Evolutionary conservation across 1,140 invertebrate species (phyloP).

Genomic region (Sarcophaga bullata): DNA sequence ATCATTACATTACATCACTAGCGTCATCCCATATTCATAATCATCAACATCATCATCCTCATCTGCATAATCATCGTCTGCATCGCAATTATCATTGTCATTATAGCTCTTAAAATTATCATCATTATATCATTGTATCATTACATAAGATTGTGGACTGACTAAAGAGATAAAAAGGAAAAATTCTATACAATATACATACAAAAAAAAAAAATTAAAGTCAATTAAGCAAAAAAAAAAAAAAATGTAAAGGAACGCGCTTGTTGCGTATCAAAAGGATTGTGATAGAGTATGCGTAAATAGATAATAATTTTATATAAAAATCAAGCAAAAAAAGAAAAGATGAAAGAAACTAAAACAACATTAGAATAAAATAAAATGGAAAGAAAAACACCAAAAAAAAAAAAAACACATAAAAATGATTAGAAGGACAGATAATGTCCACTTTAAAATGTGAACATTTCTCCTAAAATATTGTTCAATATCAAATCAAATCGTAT

Average conservation of each 20-base stretch:
- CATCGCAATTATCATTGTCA: neutral
- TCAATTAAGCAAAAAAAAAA: constrained; percentile 20
- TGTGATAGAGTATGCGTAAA: constrained; percentile 65
- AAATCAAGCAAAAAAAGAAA: constrained; percentile 43
- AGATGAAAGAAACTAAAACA: constrained; percentile 7
- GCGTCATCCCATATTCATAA: neutral
- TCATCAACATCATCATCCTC: neutral
- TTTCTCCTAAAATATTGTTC: no score
- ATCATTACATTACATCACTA: neutral
- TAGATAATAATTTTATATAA: constrained; percentile 51
- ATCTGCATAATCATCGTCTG: neutral
- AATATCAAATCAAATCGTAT: no score
- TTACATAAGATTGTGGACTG: constrained; percentile 14
- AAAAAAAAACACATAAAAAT: neutral
- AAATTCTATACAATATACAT: no score
- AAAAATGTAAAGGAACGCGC: constrained; percentile 13
- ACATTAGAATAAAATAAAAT: constrained; percentile 3
- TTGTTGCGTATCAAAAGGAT: constrained; percentile 49
- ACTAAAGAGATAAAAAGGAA: neutral
- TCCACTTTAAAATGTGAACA: no score
- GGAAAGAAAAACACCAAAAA: neutral
- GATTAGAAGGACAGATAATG: neutral
- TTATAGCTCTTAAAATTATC: neutral
- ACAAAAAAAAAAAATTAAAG: neutral
- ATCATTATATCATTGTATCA: neutral